Base-by-base conservation (phyloP, 2,888 invertebrate genomes). In the Syrphus vitripennis region DNA sequence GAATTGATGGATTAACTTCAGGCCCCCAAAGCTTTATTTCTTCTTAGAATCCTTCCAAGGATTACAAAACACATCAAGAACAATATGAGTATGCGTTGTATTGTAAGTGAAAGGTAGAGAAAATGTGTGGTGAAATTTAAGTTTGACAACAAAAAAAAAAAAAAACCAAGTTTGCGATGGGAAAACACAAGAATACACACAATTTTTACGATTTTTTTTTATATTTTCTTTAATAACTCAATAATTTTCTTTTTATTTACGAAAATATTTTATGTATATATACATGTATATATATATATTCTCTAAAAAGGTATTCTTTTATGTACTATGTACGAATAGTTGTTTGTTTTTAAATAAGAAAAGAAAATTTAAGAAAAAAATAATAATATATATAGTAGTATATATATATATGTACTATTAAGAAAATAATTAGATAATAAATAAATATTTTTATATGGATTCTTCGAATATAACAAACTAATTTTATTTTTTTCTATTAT, bases 281-380 rank as follows among this genome's bases (percentile, higher is more conserved):
- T 82, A 82, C 29, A 53, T 53, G n/a, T 34, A 34, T 57, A 57
- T 79, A 72, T 82, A 79, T 79, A 81, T 75, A 79, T 80, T 80
- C 75, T 84, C 78, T 80, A 59, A 82, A 79, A 80, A 86, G 59
- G 75, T 87, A 87, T 71, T 76, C 74, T 83, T 88, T 88, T 76
- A 83, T 88, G 88, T 88, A 88, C 88, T 87, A 88, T 88, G 88
- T 88, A 88, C 88, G 88, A 88, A 88, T 87, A 89, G 83, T 83
- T 83, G 78, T 83, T 82, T 87, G 76, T 77, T 75, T 61, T 84
- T 82, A 37, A 74, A 67, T 7, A n/a, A 34, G 21, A 67, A 34
- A 70, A 71, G 37, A 71, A 50, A 24, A 50, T 50, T 26, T 74
- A 71, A 65, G 31, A 71, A 19, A 55, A 50, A 55, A 53, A 50